Base-by-base conservation (phyloP, 2,797 vertebrate genomes). In the Parauchenoglanis punctatus region DNA sequence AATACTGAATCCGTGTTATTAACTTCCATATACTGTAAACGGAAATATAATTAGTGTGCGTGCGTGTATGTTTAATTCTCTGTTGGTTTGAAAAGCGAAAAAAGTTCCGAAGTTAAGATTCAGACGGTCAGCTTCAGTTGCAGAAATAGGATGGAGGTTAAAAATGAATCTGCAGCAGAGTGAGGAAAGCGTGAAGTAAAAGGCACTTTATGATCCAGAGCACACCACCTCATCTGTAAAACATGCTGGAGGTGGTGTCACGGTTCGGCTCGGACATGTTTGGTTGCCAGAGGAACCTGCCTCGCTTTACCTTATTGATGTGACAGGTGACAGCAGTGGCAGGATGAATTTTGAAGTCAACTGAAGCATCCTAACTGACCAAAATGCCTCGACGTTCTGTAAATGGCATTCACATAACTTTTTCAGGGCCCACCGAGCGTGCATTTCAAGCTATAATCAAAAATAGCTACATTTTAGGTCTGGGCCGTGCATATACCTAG, bases 291-390 rank as follows among this genome's bases (percentile, higher is more conserved):
- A 54, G 0, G 18, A 35, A 1, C 15, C 18, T 49, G 11, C 11
- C 65, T 72, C 82, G 17, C 31, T 58, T 73, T 40, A 18, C 52
- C 44, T 73, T 59, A 44, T 44, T 58, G 54, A 72, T 84, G 83
- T 84, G 68, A 84, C 68, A 44, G 20, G 68, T 72, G 82, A 84
- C 67, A 56, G 58, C 20, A 59, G 52, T 54, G 59, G 68, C 63
- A 70, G 82, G 68, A 84, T 44, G 52, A 72, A 84, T 84, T 72
- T 11, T n/a, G 54, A 73, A n/a, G 68, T 40, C 11, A 73, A 84
- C 68, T 28, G 52, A n/a, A 84, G 83, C 83, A 73, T 59, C 20
- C 31, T 72, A 84, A n/a, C 52, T 40, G 44, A 20, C 13, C 49
- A 58, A 58, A 25, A 68, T 40, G 82, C 65, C 56, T 54, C 49